Percentiles rank a stretch among this genome's conserved stretches.
phyloP scores from a whole-genome alignment of 1,140 invertebrate genomes.

The Potamilus streckersoni region DNA sequence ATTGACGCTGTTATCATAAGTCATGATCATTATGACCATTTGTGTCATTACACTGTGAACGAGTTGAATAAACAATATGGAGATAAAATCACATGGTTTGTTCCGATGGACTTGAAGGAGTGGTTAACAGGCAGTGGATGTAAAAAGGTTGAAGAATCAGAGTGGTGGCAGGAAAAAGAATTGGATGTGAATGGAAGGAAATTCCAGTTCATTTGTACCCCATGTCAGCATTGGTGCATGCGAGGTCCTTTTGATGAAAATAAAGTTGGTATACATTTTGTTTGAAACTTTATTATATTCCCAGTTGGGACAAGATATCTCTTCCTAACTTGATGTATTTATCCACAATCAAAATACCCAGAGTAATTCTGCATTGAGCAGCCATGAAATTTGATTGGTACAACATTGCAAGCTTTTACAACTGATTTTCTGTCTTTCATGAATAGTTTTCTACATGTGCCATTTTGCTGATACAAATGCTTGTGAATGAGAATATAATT shows the following conservation, averaged over 20 bases:
- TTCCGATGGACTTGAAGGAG: slow-evolving; percentile 62
- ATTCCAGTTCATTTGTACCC: slow-evolving; percentile 67
- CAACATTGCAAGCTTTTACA: no score
- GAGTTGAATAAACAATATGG: slow-evolving; percentile 46
- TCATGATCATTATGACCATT: slow-evolving; percentile 73
- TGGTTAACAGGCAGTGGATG: slow-evolving; percentile 63
- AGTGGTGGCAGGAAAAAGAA: slow-evolving; percentile 69
- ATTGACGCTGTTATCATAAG: slow-evolving; percentile 71
- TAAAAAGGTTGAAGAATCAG: slow-evolving; percentile 67
- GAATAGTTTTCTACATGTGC: no score
- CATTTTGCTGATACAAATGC: no score
- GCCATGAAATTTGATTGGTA: no score
- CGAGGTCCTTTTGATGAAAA: slow-evolving; percentile 63
- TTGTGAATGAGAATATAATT: no score
- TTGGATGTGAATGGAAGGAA: slow-evolving; percentile 47
- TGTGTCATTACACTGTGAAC: slow-evolving; percentile 66
- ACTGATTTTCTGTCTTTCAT: no score
- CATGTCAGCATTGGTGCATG: slow-evolving; percentile 71
- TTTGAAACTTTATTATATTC: no score
- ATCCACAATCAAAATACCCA: no score
- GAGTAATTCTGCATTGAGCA: no score
- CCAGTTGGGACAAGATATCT: no score
- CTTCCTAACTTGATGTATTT: no score
- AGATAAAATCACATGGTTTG: slow-evolving; percentile 66
- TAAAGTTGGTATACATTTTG: slow-evolving; percentile 51